These are phyloP conservation scores for Stenotaenia linearis DNA, from an alignment of 2,888 invertebrate species.

Conservation along the genomic window DNA sequence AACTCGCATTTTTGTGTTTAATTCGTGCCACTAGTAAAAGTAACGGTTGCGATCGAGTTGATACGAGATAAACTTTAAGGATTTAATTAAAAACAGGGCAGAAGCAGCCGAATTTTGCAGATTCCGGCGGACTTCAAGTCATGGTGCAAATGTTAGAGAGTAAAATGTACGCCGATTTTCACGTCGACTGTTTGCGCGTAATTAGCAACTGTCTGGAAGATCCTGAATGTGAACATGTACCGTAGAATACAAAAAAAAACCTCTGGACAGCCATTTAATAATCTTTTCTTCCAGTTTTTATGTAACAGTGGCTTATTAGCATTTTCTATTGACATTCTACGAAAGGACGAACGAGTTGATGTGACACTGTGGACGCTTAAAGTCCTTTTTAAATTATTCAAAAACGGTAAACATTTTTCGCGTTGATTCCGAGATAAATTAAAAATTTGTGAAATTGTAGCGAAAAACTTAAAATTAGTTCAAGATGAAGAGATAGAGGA, in stretches of 20 bases:
- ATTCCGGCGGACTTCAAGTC: not conserved
- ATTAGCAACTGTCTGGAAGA: not conserved
- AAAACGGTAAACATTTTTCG: not conserved
- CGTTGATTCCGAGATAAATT: not conserved
- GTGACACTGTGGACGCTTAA: not conserved
- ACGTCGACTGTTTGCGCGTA: not conserved
- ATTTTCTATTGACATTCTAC: not conserved
- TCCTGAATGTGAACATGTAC: slow-evolving; percentile 17
- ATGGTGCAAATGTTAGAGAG: not conserved
- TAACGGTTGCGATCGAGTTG: not conserved
- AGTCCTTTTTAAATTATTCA: not conserved
- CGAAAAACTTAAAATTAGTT: not conserved
- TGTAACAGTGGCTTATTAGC: not conserved
- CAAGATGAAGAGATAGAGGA: slow-evolving; percentile 8
- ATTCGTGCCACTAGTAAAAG: not conserved
- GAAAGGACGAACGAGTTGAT: not conserved
- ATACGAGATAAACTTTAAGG: not conserved
- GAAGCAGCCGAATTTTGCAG: not conserved
- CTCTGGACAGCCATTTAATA: not conserved
- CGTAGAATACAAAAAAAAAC: not conserved
- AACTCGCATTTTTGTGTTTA: not conserved
- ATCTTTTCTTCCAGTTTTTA: not conserved
- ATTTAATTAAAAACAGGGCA: not conserved
- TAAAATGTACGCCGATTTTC: not conserved
- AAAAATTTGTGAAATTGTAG: too few relatives aligned